Evolutionary conservation across 2,113 vertebrate genomes (phyloP), one percentile per base, ranked within the genome.

Genomic region (Ceyx margarethae): DNA sequence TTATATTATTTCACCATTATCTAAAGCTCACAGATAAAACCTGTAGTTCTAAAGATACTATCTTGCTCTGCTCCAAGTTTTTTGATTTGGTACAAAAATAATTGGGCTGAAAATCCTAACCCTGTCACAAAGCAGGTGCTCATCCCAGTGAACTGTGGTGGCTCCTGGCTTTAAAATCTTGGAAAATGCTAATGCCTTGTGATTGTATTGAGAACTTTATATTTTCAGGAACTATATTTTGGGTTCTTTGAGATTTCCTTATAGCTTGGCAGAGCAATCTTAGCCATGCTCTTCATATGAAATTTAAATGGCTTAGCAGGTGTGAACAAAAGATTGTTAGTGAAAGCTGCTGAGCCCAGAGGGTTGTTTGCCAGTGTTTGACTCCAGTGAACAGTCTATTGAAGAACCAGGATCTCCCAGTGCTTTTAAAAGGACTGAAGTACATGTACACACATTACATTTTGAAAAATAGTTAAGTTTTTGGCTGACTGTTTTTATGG

Each of bases 271-370:
- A 72, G 65, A 93, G 56, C 89, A 29, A 89, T 76, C 64, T 77
- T 64, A 82, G 37, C 77, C 2, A 1, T 93, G 64, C 26, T 85
- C 79, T 80, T 87, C 8, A 0, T 68, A 77, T 31, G 71, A 66
- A 95, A 94, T 92, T 87, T 91, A 82, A 93, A 89, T 89, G 78
- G 43, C 78, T 85, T 96, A 91, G 78, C 31, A 78, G 78, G 86
- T 80, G 56, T 50, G 74, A 89, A 89, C 68, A 86, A 91, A 91
- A 91, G 75, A 28, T 31, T 81, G 53, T 43, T 77, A 85, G 79
- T 72, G 74, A 81, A 89, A 86, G 42, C 33, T 72, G 76, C 66
- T 71, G 77, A 96, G 65, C 64, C 56, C 61, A 87, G 53, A 82
- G 53, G 16, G 48, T 81, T 94, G 54, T 91, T 95, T 90, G 89